Conservation (phyloP, 2,113 vertebrate species). For the Piprites chloris region DNA sequence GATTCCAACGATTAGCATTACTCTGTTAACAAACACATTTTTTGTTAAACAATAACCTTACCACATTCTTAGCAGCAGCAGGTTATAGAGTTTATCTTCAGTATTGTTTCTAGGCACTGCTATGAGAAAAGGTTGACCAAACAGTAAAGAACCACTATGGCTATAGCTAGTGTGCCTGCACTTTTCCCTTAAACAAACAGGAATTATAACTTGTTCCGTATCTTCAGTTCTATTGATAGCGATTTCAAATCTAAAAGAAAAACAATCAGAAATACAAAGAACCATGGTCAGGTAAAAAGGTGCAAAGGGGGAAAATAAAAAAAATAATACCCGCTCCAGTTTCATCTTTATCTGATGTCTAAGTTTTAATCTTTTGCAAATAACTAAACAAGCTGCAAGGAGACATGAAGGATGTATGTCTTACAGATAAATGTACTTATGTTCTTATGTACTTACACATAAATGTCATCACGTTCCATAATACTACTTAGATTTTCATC, state of each 20-base stretch:
- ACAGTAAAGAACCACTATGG: conserved; percentile 91
- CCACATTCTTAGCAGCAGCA: conserved; percentile 93
- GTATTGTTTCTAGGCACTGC: conserved; percentile 91
- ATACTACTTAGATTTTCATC: conserved; percentile 98
- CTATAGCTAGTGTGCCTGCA: conserved; percentile 94
- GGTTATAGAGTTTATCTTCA: conserved; percentile 96
- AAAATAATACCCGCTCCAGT: not conserved
- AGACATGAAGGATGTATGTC: conserved; percentile 40
- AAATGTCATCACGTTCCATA: conserved; percentile 98
- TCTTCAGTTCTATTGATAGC: conserved; percentile 90
- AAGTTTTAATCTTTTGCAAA: not conserved
- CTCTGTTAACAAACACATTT: not conserved
- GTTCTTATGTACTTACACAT: conserved; percentile 84
- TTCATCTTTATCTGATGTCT: not conserved
- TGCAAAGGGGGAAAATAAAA: not conserved
- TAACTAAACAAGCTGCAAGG: not conserved
- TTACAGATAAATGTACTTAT: conserved; percentile 91
- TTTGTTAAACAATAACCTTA: conserved; percentile 57
- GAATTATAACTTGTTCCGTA: conserved; percentile 93
- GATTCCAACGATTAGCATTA: not conserved
- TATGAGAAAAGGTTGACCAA: conserved; percentile 95
- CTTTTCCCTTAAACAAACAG: conserved; percentile 93
- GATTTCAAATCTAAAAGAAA: conserved; percentile 79
- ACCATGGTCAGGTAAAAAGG: not conserved
- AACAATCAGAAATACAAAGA: not conserved